Percentiles rank a stretch among this genome's conserved stretches.
These are phyloP conservation scores for Oryzias woworae DNA, from an alignment of 2,113 vertebrate species.

Conservation along the genomic window DNA sequence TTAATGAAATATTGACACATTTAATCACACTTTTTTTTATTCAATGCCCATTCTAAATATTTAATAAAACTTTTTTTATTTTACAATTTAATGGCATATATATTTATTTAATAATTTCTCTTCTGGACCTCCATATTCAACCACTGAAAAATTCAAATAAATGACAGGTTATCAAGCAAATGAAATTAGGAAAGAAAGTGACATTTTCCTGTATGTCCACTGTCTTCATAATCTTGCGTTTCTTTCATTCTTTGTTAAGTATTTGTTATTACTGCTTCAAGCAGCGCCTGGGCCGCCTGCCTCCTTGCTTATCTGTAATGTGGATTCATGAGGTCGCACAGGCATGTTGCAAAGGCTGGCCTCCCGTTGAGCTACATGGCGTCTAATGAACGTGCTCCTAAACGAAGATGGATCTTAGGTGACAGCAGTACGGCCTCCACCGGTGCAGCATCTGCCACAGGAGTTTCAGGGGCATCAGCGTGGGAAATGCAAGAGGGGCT, in stretches of 20 bases:
- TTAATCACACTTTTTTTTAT: no score
- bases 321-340: slow-evolving; percentile 67
- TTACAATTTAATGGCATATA: no score
- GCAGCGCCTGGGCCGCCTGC: background rate
- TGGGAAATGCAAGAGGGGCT: background rate
- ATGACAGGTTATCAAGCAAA: no score
- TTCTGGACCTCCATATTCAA: no score
- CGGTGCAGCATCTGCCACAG: slow-evolving; percentile 41
- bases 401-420: slow-evolving; percentile 73
- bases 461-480: slow-evolving; percentile 35
- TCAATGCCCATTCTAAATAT: no score
- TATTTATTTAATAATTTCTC: no score
- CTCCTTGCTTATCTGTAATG: slow-evolving; percentile 61
- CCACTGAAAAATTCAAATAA: no score
- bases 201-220: no score
- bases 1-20: no score
- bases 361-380: slow-evolving; percentile 58
- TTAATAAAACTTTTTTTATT: no score
- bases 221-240: slow-evolving; percentile 7
- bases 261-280: slow-evolving; percentile 13
- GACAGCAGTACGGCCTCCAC: slow-evolving; percentile 49
- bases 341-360: slow-evolving; percentile 41
- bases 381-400: slow-evolving; percentile 65
- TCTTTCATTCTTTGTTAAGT: slow-evolving; percentile 1
- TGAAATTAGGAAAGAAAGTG: no score